Evolutionary conservation across 2,113 vertebrate genomes (phyloP).

Genomic region (Protobothrops flavoviridis): DNA sequence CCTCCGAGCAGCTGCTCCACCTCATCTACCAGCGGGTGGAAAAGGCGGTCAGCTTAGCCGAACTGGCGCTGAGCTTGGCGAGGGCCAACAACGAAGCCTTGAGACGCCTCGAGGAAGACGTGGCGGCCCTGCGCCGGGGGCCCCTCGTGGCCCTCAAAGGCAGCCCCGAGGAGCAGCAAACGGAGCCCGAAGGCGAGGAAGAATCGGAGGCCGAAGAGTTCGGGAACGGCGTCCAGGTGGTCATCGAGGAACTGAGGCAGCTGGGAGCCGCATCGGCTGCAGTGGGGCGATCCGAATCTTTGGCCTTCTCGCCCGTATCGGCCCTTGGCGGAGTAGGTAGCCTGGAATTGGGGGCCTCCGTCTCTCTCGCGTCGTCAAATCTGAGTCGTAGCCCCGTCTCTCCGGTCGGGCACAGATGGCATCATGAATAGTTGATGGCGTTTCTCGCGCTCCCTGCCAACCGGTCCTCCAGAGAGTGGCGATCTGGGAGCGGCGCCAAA

Average conservation of each 20-base stretch:
- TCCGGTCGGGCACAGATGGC: conserved; percentile 18
- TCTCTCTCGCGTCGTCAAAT: neutral
- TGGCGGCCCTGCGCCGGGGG: conserved; percentile 51
- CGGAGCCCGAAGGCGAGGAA: conserved; percentile 28
- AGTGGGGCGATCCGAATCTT: conserved; percentile 27
- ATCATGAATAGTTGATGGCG: conserved; percentile 26
- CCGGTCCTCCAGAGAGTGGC: neutral
- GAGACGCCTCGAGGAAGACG: conserved; percentile 63
- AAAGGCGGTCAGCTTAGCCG: conserved; percentile 64
- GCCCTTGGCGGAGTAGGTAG: conserved; percentile 1
- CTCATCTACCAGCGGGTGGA: conserved; percentile 71
- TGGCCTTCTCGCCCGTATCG: conserved; percentile 48
- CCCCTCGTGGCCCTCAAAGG: neutral
- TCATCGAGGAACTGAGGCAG: conserved; percentile 69
- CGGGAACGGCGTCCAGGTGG: conserved; percentile 65
- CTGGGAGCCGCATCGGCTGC: conserved; percentile 50
- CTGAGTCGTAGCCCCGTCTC: neutral
- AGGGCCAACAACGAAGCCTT: conserved; percentile 66
- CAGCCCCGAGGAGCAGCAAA: conserved; percentile 24
- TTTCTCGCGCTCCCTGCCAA: conserved; percentile 1
- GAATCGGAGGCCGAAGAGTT: conserved; percentile 66
- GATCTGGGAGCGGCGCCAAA: conserved; percentile 11
- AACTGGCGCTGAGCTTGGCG: conserved; percentile 62
- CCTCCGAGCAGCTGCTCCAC: conserved; percentile 69
- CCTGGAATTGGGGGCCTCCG: neutral